Base-by-base conservation (phyloP, 2,888 invertebrate genomes). In the Tethea ocularis region DNA sequence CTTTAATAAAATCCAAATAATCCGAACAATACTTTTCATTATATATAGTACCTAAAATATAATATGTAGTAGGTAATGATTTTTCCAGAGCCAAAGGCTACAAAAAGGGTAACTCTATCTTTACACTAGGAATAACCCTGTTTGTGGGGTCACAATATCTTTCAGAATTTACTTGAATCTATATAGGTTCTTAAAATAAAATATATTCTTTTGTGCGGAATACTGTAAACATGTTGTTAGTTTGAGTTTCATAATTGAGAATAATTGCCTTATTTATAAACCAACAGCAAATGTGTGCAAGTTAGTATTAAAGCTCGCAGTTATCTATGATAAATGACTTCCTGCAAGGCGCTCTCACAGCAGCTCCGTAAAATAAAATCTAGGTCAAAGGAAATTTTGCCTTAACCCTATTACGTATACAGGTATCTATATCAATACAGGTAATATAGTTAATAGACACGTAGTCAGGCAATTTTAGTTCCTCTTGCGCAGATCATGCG, bases 401-500 rank as follows among this genome's bases (percentile, higher is more conserved):
- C 69, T 71, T 75, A 78, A 80, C 78, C 72, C 65, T 73, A 63
- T 69, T 67, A 77, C 68, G 74, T 77, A 72, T 71, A 63, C 56
- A 24, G 57, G 58, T 29, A 52, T 41, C 55, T 58, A 52, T 56
- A 69, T 68, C 69, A 67, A 69, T 71, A 75, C 65, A 66, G 72
- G 67, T 67, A 67, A 69, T 71, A 74, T 65, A 65, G 72, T 66
- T 66, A 67, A 69, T 72, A 73, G 68, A 66, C 67, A 68, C 71
- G 67, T 74, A 72, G 62, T 66, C 73, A 71, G 63, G 56, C 69
- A 65, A 23, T 20, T 29, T 53, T 67, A 80, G 82, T 87, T 75
- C 80, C 87, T 87, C 88, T 75, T 86, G 89, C 89, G 88, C 89
- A 88, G 84, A 74, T 82, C 90, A 88, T 89, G 89, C 89, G 89